Evolutionary conservation across 1,140 invertebrate species (phyloP).

Genomic region (Tetragnatha versicolor): DNA sequence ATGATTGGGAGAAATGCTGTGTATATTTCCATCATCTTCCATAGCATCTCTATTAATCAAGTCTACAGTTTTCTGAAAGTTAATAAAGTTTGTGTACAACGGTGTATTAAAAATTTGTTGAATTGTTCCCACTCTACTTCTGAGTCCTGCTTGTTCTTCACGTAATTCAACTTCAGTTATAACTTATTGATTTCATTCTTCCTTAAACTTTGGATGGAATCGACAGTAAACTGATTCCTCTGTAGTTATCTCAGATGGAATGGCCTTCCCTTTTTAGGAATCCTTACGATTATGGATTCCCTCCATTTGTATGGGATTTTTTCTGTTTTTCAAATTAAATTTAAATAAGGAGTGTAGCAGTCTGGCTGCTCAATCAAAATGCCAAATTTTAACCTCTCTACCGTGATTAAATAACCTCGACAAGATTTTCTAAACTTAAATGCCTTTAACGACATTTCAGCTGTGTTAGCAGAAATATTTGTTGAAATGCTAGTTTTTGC

Average conservation of each 20-base stretch:
- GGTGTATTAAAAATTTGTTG: too few species aligned
- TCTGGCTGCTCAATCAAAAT: background rate
- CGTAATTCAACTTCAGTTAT: too few species aligned
- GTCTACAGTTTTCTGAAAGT: too few species aligned
- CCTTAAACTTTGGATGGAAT: too few species aligned
- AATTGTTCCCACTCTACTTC: too few species aligned
- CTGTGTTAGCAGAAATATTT: background rate
- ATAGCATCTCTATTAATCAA: too few species aligned
- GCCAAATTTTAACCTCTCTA: conserved; percentile 2
- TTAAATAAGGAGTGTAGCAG: background rate
- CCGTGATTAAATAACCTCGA: background rate
- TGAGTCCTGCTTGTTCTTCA: too few species aligned
- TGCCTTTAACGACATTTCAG: background rate
- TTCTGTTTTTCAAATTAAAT: background rate
- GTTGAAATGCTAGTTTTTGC: background rate
- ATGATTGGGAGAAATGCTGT: too few species aligned
- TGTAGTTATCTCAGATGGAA: conserved; percentile 8
- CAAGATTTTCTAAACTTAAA: background rate
- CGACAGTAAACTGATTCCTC: background rate
- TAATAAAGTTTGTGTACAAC: too few species aligned
- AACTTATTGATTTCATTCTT: too few species aligned
- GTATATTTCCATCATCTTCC: too few species aligned
- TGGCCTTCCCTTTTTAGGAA: conserved; percentile 5
- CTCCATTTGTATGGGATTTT: too few species aligned
- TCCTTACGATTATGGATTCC: background rate